Evolutionary conservation across 2,797 vertebrate genomes (phyloP), one percentile per base, ranked within the genome.

Genomic region (Centroberyx gerrardi): DNA sequence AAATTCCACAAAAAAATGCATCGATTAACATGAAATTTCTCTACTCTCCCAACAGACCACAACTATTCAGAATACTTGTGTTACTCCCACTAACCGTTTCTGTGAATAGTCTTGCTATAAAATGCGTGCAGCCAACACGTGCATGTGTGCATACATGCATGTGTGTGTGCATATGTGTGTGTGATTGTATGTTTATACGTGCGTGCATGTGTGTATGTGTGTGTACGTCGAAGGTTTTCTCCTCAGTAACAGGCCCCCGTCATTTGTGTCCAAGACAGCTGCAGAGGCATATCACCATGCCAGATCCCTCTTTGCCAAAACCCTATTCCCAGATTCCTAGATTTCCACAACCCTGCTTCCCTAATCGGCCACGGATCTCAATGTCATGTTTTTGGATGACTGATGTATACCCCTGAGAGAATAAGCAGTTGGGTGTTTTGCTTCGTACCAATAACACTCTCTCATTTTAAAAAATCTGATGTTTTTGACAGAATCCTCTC

Each of bases 311-410:
- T 76, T 77, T 78, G 84, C 89, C 91, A 92, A 89, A 92, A 86
- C 70, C 79, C 33, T 83, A 85, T 91, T 92, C 93, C 91, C 89
- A 91, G 89, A 93, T 91, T 93, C 87, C 88, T 87, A 71, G 80
- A 92, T 93, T 93, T 94, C 90, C 89, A 88, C 81, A 84, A 88
- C 53, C 70, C 78, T 40, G 85, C 76, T 88, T 88, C 69, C 66
- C 80, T 87, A 90, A 92, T 94, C 61, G 53, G 85, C 78, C 80
- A 90, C 55, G 78, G 88, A 85, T 91, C 90, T 87, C 81, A 62
- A 70, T 87, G 81, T 90, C 87, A 91, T 90, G 87, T 90, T 92
- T 78, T 85, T 56, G 61, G 72, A 85, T 80, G 85, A 84, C 74
- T 70, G 80, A 85, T 87, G 63, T 81, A 85, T 62, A 69, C 64